Conservation (phyloP, 2,888 invertebrate genomes). For the Odontocerum albicorne region DNA sequence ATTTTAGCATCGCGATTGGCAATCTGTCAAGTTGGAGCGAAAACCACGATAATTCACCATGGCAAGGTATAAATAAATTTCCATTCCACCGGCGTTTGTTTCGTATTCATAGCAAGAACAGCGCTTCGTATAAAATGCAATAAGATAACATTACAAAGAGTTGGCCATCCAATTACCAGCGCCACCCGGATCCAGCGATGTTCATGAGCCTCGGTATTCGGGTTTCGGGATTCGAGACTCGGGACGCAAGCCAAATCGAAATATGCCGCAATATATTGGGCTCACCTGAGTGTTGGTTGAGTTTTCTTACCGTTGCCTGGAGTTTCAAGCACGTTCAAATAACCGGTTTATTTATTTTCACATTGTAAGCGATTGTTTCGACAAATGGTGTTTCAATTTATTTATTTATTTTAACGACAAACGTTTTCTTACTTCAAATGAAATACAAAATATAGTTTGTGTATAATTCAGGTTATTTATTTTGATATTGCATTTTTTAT, state of each 20-base stretch:
- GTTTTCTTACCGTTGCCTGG: not conserved
- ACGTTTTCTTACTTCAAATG: too few relatives aligned
- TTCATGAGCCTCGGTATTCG: constrained; percentile 6
- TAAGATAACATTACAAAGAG: constrained; percentile 57
- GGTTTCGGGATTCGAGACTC: constrained; percentile 12
- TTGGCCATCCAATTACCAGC: constrained; percentile 22
- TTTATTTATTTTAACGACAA: too few relatives aligned
- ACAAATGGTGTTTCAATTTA: too few relatives aligned
- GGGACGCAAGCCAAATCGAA: constrained; percentile 26
- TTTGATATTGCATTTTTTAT: too few relatives aligned
- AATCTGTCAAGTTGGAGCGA: constrained; percentile 12
- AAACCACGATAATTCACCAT: constrained; percentile 3
- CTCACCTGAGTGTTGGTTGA: constrained; percentile 12
- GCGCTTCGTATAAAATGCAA: constrained; percentile 45
- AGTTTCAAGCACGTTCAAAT: constrained; percentile 12
- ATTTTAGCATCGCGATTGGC: too few relatives aligned
- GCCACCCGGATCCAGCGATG: constrained; percentile 1
- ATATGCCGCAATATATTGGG: constrained; percentile 28
- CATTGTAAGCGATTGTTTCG: too few relatives aligned
- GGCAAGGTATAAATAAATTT: constrained; percentile 25
- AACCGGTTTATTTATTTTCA: too few relatives aligned
- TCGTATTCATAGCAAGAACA: constrained; percentile 46
- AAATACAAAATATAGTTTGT: too few relatives aligned
- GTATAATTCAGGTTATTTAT: too few relatives aligned
- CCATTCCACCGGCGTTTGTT: constrained; percentile 42